Evolutionary conservation across 37 sponge, comb jelly and placozoan species (phyloP).

Genomic region (Agelas oroides): DNA sequence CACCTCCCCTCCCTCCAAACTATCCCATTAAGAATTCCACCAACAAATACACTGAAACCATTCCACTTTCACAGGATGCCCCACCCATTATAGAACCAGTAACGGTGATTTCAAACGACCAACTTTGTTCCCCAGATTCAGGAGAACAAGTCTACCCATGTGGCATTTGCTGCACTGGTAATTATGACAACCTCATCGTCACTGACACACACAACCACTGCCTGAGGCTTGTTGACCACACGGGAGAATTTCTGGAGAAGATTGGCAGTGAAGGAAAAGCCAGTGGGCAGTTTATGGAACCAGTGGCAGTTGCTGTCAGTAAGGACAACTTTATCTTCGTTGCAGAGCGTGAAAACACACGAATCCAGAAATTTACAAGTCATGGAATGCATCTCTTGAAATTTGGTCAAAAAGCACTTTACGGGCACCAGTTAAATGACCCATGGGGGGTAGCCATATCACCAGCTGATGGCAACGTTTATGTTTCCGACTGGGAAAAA

Average conservation of each 20-base stretch:
- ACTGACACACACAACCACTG: slow-evolving; percentile 39
- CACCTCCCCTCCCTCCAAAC: slow-evolving; percentile 32
- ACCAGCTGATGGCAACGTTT: slow-evolving; percentile 9
- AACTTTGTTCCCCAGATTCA: neutral
- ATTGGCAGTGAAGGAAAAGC: slow-evolving; percentile 34
- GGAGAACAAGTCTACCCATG: slow-evolving; percentile 18
- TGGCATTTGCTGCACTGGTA: slow-evolving; percentile 28
- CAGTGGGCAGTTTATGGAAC: slow-evolving; percentile 36
- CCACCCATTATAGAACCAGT: too few relatives aligned
- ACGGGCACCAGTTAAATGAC: slow-evolving; percentile 1
- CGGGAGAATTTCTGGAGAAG: slow-evolving; percentile 13
- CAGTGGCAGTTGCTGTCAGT: slow-evolving; percentile 28
- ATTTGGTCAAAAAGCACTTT: slow-evolving; percentile 36
- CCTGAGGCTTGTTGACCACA: slow-evolving; percentile 21
- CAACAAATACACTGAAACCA: neutral
- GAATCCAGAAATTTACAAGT: slow-evolving; percentile 34
- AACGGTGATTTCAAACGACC: neutral
- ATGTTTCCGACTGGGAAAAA: slow-evolving; percentile 45
- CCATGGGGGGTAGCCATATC: slow-evolving; percentile 27
- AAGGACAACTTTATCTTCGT: slow-evolving; percentile 16
- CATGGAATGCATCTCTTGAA: slow-evolving; percentile 28
- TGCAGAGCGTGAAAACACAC: slow-evolving; percentile 17
- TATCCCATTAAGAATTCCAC: neutral
- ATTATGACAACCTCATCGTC: slow-evolving; percentile 20
- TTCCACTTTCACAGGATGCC: neutral